These are phyloP conservation scores for Saturnia pavonia DNA, from an alignment of 2,888 invertebrate genomes.

Conservation along the genomic window DNA sequence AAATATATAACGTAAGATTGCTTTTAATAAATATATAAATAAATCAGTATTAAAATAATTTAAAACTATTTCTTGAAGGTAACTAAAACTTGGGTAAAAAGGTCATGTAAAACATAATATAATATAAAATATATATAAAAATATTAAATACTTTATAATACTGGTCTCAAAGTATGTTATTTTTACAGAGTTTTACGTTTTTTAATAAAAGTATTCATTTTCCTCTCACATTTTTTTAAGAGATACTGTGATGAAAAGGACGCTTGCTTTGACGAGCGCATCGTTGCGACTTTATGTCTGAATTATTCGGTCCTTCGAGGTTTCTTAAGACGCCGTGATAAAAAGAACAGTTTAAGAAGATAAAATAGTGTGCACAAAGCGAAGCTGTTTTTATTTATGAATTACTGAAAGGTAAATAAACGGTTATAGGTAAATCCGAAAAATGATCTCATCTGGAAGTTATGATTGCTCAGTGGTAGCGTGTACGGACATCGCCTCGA, in stretches of 20 bases:
- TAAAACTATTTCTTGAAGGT: neutral
- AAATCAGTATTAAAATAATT: too few species aligned
- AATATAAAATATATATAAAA: too few species aligned
- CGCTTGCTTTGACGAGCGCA: constrained; percentile 7
- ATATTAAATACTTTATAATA: neutral
- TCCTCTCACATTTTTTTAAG: neutral
- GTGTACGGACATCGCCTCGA: too few species aligned
- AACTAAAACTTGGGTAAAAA: neutral
- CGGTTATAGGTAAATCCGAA: neutral
- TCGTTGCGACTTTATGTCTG: constrained; percentile 7
- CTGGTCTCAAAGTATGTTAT: neutral
- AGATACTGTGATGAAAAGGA: neutral
- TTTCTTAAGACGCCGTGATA: neutral
- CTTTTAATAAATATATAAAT: too few species aligned
- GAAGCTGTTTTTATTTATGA: neutral
- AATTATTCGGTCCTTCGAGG: constrained; percentile 1
- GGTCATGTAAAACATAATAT: too few species aligned
- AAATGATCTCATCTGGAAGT: too few species aligned
- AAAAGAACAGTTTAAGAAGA: neutral
- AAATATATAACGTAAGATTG: too few species aligned
- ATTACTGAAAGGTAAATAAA: neutral
- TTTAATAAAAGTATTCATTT: neutral
- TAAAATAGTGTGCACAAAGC: neutral
- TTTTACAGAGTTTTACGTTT: neutral
- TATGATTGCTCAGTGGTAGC: too few species aligned